A percentile compares a stretch with the other conserved stretches of the same genome.
These are phyloP conservation scores for Cottus gobio DNA, from an alignment of 2,113 vertebrate species.

Conservation along the genomic window DNA sequence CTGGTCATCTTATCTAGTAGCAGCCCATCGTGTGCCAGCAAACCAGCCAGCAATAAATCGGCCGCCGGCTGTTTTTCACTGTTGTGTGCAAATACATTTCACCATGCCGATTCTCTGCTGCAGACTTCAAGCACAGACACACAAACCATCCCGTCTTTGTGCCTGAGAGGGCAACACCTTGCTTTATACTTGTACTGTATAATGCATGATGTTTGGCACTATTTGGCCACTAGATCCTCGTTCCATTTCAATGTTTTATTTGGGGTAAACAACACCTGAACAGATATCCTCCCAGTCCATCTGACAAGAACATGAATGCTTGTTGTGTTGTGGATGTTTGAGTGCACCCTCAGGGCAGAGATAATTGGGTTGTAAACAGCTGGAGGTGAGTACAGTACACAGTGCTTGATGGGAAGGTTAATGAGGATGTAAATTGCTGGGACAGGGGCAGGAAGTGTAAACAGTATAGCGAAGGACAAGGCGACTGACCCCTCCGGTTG, in stretches of 20 bases:
- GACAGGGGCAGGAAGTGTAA: not conserved
- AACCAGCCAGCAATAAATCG: constrained; percentile 31
- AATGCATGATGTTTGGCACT: constrained; percentile 22
- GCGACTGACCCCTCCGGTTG: constrained; percentile 95
- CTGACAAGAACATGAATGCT: constrained; percentile 15
- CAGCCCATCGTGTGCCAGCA: not conserved
- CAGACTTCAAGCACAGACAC: constrained; percentile 22
- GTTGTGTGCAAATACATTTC: constrained; percentile 45
- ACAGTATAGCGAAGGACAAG: not conserved
- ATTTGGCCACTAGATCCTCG: constrained; percentile 6
- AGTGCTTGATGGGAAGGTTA: constrained; percentile 32
- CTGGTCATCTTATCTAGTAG: constrained; percentile 4
- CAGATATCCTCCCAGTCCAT: constrained; percentile 5
- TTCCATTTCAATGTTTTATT: constrained; percentile 8
- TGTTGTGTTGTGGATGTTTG: constrained; percentile 6
- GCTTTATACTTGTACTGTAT: constrained; percentile 12
- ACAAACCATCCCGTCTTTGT: constrained; percentile 24
- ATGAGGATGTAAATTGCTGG: constrained; percentile 45
- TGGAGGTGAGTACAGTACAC: constrained; percentile 46
- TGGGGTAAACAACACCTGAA: constrained; percentile 23
- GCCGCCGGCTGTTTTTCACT: constrained; percentile 27
- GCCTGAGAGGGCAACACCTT: constrained; percentile 13
- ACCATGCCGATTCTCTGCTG: constrained; percentile 33
- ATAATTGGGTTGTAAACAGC: constrained; percentile 64
- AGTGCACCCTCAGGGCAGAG: constrained; percentile 39